Evolutionary conservation across 2,113 vertebrate genomes (phyloP), one percentile per base, ranked within the genome.

Genomic region (Choloepus hoffmanni): DNA sequence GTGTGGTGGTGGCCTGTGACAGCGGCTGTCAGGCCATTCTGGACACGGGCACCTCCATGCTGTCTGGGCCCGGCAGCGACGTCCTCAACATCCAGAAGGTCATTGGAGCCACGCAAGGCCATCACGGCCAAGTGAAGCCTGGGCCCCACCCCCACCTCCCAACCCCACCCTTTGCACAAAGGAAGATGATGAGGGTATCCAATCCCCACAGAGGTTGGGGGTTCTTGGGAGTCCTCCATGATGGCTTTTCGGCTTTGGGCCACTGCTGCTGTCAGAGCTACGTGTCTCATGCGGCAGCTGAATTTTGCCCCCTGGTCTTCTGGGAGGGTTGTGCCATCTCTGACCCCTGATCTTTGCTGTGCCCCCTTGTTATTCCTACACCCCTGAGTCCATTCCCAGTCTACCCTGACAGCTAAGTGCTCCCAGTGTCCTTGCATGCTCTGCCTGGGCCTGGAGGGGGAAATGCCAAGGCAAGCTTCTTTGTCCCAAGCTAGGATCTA

Each of bases 1-100:
- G 96, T 1, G 85, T 92, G 92, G 97, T 97, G 89, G 98, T 99
- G 0, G 98, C 98, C 2, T 99, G 99, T 10, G 50, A 53, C 0
- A 97, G 96, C 0, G 98, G 99, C 70, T 99, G 98, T 95, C 98
- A 99, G 97, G 99, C 98, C 84, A 98, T 99, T 55, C 76, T 99
- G 5, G 99, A 99, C 96, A 99, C 99, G 0, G 99, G 99, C 24
- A 99, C 98, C 0, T 99, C 99, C 63, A 50, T 98, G 4, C 36
- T 99, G 65, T 85, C 97, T 0, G 99, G 98, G 68, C 98, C 99
- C 7, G 74, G 78, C 26, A 81, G 14, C 0, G 96, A 92, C 95
- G 97, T 99, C 30, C 55, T 74, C 36, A 98, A 1, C 95, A 98
- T 99, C 62, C 98, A 98, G 89, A 53, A 30, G 0, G 28, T 7